A percentile compares a stretch with the other conserved stretches of the same genome.
Conservation (phyloP, 2,888 invertebrate species). For the Himalopsyche tibetana region DNA sequence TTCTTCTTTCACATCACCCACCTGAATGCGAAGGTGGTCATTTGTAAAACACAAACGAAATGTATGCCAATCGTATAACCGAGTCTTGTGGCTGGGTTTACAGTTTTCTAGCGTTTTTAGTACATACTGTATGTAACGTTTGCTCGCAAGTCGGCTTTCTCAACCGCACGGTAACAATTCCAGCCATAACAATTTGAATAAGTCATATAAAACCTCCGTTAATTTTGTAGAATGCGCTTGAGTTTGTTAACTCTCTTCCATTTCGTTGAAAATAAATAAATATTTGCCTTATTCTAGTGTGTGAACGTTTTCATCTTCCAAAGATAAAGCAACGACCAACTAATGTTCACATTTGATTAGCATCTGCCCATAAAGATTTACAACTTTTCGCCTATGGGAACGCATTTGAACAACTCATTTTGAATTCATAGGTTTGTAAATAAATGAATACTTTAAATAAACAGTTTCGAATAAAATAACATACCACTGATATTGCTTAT, state of each 20-base stretch:
- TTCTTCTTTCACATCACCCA: background rate
- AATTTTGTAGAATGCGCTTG: constrained; percentile 11
- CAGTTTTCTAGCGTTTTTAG: constrained; percentile 49
- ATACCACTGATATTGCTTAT: too few species aligned
- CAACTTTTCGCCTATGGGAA: too few species aligned
- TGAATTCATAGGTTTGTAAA: too few species aligned
- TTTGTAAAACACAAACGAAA: constrained; percentile 47
- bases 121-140: constrained; percentile 28
- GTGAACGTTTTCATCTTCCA: too few species aligned
- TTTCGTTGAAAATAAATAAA: background rate
- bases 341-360: too few species aligned
- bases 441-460: too few species aligned
- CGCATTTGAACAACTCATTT: too few species aligned
- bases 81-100: constrained; percentile 54
- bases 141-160: constrained; percentile 23
- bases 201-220: constrained; percentile 23
- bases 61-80: constrained; percentile 58
- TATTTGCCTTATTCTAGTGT: background rate
- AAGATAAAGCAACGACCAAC: too few species aligned
- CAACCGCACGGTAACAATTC: constrained; percentile 4
- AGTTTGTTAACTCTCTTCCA: background rate
- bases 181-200: constrained; percentile 34
- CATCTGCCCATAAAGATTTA: too few species aligned
- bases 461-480: too few species aligned
- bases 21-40: background rate